Evolutionary conservation across 2,888 invertebrate genomes (phyloP).

Genomic region (Phengaris arion): DNA sequence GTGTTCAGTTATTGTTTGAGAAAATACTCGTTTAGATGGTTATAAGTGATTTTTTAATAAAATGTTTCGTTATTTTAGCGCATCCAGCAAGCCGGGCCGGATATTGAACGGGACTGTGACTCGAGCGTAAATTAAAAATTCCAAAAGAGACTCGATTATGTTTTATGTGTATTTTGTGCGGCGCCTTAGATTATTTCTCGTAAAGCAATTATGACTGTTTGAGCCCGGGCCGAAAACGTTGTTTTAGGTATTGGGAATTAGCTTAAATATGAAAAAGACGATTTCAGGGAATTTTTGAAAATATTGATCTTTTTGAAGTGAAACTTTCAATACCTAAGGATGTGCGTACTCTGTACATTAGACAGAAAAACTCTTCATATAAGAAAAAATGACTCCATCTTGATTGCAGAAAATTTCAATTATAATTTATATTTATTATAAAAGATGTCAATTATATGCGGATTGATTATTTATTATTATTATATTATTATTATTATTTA

Average conservation of each 20-base stretch:
- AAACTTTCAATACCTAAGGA: too few relatives aligned
- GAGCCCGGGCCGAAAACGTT: neutral
- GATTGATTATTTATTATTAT: too few relatives aligned
- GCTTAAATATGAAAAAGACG: too few relatives aligned
- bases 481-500: too few relatives aligned
- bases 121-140: conserved; percentile 45
- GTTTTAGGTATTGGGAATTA: neutral
- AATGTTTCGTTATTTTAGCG: conserved; percentile 35
- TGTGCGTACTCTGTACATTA: too few relatives aligned
- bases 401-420: too few relatives aligned
- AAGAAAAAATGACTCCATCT: too few relatives aligned
- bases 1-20: conserved; percentile 20
- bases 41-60: conserved; percentile 32
- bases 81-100: conserved; percentile 35
- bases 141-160: conserved; percentile 47
- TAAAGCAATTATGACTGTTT: neutral
- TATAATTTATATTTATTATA: too few relatives aligned
- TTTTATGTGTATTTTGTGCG: conserved; percentile 49
- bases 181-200: conserved; percentile 29
- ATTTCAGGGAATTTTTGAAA: too few relatives aligned
- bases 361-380: too few relatives aligned
- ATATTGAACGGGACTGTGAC: conserved; percentile 39
- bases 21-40: conserved; percentile 24
- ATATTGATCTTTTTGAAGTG: too few relatives aligned
- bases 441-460: too few relatives aligned